Evolutionary conservation across 2,797 vertebrate genomes (phyloP).

Genomic region (Danio jaintianensis): DNA sequence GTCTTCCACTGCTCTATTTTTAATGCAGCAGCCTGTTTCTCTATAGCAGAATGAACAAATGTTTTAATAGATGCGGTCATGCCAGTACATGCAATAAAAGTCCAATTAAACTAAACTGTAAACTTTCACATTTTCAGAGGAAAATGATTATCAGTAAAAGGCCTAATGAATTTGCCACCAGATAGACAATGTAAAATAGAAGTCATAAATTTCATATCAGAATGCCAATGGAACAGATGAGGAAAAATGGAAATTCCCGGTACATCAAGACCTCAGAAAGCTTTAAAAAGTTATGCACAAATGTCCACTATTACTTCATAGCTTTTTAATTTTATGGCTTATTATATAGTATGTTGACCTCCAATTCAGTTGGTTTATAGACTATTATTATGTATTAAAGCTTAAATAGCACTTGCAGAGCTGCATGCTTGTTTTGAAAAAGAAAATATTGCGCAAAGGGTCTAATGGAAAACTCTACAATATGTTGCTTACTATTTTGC

Average conservation of each 20-base stretch:
- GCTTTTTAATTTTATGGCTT: conserved; percentile 17
- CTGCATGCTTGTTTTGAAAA: conserved; percentile 4
- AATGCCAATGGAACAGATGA: conserved; percentile 56
- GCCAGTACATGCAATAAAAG: conserved; percentile 51
- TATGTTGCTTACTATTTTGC: neutral
- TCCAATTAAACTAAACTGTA: conserved; percentile 49
- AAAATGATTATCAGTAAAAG: conserved; percentile 58
- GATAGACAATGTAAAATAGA: conserved; percentile 40
- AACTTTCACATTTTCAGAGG: conserved; percentile 42
- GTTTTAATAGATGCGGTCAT: conserved; percentile 58
- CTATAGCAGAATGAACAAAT: conserved; percentile 52
- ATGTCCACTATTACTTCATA: conserved; percentile 34
- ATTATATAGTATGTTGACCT: conserved; percentile 1
- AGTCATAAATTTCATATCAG: conserved; percentile 42
- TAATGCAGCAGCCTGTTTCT: conserved; percentile 33
- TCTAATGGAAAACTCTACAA: neutral
- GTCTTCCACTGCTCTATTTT: conserved; percentile 24
- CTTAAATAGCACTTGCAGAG: neutral
- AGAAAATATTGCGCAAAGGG: neutral
- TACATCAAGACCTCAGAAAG: conserved; percentile 25
- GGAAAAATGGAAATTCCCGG: conserved; percentile 41
- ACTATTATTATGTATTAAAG: conserved; percentile 7
- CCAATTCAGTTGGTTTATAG: conserved; percentile 22
- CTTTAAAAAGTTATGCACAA: conserved; percentile 41
- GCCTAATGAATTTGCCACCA: conserved; percentile 44